Evolutionary conservation across 2,113 vertebrate genomes (phyloP), one percentile per base, ranked within the genome.

Genomic region (Heterotilapia buettikoferi): DNA sequence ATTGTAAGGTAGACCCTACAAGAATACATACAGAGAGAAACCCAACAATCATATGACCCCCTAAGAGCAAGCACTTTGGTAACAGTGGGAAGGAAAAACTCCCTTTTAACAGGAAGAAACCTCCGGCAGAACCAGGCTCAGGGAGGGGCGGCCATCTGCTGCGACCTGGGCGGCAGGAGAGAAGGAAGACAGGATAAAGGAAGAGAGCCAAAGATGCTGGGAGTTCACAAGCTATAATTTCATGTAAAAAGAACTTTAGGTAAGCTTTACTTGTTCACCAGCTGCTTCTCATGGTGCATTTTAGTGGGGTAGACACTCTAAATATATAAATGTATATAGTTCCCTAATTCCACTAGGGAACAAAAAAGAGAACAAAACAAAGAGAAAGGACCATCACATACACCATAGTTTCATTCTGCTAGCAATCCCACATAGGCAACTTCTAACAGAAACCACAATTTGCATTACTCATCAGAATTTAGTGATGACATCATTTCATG

Each of bases 21-120:
- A 66, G 6, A 36, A 66, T 66, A 66, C 61, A 66, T 12, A n/a
- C 31, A 38, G 61, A 66, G 61, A 66, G 31, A 66, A 66, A 12
- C 61, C 18, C 31, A 66, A 66, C 6, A 66, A 66, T 66, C 61
- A 38, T 38, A n/a, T 66, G 10, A 5, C 18, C 18, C 4, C 31
- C 31, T 63, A 63, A 1, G 59, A 63, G 29, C 61, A 66, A 63
- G 31, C 18, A 36, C 61, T 66, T n/a, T 66, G 0, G 9, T 12
- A 7, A 66, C 61, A 66, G 31, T 66, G 61, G 31, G 9, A 36
- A 36, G 31, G 31, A 36, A 66, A 36, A 36, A 36, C 31, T 66
- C 61, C 31, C 61, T n/a, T 66, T 66, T 66, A 66, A 12, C 31
- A 66, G 61, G 31, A 66, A 66, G 61, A 63, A 63, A 63, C 31